phyloP scores from a whole-genome alignment of 2,888 invertebrate species.

The Cryptocephalus primarius region DNA sequence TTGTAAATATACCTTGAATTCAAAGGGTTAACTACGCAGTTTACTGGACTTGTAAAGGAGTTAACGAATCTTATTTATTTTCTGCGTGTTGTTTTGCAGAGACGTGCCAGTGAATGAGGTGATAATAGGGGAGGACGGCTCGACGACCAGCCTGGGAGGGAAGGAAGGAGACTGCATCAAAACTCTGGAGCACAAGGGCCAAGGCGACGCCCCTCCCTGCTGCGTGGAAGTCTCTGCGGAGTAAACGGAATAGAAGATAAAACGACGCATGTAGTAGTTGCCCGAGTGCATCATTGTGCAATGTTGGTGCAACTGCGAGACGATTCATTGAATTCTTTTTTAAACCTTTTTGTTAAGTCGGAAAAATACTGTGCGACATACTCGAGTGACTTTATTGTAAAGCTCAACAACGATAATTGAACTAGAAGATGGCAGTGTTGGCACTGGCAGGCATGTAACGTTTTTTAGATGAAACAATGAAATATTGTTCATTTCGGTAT shows the following conservation, averaged over 20 bases:
- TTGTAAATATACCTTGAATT: too few species aligned
- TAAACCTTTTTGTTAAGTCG: neutral
- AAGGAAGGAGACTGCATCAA: conserved; percentile 27
- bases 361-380: neutral
- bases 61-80: too few species aligned
- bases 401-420: conserved; percentile 21
- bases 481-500: too few species aligned
- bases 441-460: neutral
- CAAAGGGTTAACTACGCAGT: too few species aligned
- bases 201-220: conserved; percentile 32
- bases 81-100: conserved; percentile 25
- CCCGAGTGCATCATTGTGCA: neutral
- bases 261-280: neutral
- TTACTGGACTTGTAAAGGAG: too few species aligned
- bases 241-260: conserved; percentile 1
- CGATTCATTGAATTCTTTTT: neutral
- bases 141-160: conserved; percentile 17
- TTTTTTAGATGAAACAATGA: neutral
- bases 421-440: conserved; percentile 1
- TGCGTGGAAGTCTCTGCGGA: conserved; percentile 4
- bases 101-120: conserved; percentile 33
- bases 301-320: neutral
- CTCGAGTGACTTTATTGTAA: neutral
- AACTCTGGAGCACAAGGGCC: conserved; percentile 31
- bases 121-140: conserved; percentile 22